phyloP scores from a whole-genome alignment of 1,140 invertebrate species.

The Tetramorium alpestre region DNA sequence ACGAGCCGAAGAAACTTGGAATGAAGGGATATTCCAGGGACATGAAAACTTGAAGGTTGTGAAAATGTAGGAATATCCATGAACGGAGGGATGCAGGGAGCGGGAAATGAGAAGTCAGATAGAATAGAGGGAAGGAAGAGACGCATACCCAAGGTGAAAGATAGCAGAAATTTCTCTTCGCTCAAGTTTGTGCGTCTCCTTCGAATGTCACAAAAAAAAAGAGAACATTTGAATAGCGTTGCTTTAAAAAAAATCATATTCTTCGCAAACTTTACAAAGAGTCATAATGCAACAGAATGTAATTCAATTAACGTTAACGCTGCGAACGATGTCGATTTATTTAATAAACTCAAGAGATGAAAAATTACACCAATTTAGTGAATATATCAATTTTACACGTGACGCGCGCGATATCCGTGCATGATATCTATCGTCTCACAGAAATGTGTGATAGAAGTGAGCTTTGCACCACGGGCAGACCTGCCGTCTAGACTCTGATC shows the following conservation, averaged over 20 bases:
- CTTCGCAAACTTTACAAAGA: not conserved
- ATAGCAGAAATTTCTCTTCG: constrained; percentile 17
- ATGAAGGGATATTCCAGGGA: constrained; percentile 78
- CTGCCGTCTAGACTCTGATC: constrained; percentile 71
- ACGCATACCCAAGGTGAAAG: not conserved
- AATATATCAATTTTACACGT: not conserved
- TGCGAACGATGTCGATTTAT: not conserved
- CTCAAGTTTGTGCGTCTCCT: not conserved
- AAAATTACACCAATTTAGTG: not conserved
- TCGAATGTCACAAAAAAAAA: not conserved
- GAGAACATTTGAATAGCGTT: not conserved
- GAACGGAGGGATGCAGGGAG: constrained; percentile 16
- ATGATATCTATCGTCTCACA: not conserved
- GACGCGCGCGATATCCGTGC: not conserved
- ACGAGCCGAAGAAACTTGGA: constrained; percentile 71
- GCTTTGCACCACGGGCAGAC: constrained; percentile 22
- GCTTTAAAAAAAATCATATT: constrained; percentile 6
- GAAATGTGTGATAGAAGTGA: not conserved
- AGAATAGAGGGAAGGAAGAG: not conserved
- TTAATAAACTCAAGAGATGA: not conserved
- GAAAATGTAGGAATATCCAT: constrained; percentile 81
- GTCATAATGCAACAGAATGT: not conserved
- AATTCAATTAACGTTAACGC: not conserved
- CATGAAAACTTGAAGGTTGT: constrained; percentile 85
- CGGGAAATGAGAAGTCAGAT: constrained; percentile 42